Evolutionary conservation across 2,888 invertebrate genomes (phyloP).

Genomic region (Andrena camellia): DNA sequence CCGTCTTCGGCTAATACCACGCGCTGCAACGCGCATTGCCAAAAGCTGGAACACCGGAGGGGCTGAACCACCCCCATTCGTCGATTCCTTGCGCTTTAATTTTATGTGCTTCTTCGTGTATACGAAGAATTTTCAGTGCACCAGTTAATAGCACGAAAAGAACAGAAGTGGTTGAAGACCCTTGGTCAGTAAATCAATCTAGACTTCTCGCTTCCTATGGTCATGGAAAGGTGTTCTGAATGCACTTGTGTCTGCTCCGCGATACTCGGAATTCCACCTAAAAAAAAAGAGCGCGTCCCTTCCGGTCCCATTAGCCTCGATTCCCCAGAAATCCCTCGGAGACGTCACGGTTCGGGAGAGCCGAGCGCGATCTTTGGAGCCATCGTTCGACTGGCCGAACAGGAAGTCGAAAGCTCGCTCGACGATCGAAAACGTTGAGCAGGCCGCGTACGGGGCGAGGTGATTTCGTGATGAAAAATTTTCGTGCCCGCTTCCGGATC

Average conservation of each 20-base stretch:
- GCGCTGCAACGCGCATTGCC: conserved; percentile 33
- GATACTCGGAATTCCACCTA: conserved; percentile 27
- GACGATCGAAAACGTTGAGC: conserved; percentile 49
- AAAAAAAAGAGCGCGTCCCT: conserved; percentile 60
- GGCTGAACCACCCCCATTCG: conserved; percentile 49
- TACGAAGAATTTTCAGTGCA: background rate
- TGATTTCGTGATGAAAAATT: conserved; percentile 76
- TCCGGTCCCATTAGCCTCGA: conserved; percentile 68
- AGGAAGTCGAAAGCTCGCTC: conserved; percentile 59
- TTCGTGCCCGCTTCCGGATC: conserved; percentile 76
- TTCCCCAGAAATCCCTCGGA: conserved; percentile 53
- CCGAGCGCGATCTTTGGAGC: conserved; percentile 46
- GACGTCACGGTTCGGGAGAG: conserved; percentile 69
- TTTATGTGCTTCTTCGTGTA: conserved; percentile 18
- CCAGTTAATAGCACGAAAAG: too few species aligned
- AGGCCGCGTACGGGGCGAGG: conserved; percentile 50
- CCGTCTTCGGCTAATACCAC: conserved; percentile 70
- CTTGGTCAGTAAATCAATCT: background rate
- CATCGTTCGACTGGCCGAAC: conserved; percentile 48
- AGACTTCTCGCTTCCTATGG: background rate
- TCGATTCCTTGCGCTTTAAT: conserved; percentile 25
- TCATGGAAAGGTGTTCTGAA: conserved; percentile 18
- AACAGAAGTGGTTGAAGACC: background rate
- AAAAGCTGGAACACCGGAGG: conserved; percentile 26
- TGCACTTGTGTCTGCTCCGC: conserved; percentile 25